Evolutionary conservation across 2,797 vertebrate species (phyloP).

Genomic region (Aeoliscus strigatus): DNA sequence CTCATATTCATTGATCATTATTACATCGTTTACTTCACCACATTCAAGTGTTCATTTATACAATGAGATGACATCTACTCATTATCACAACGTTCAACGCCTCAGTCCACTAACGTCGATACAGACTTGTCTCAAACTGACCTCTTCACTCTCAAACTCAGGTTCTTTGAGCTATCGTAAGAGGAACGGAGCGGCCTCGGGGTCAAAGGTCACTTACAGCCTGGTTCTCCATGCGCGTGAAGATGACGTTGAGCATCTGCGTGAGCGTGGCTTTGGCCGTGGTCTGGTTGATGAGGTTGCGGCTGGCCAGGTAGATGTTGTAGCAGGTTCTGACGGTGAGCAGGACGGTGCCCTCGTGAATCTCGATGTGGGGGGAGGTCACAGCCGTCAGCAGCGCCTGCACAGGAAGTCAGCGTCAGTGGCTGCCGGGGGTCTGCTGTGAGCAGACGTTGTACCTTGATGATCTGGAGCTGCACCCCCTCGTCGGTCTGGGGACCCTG

Average conservation of each 20-base stretch:
- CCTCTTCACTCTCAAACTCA: too few relatives aligned
- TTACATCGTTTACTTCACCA: too few relatives aligned
- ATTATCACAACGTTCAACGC: too few relatives aligned
- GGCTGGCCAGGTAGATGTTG: conserved; percentile 98
- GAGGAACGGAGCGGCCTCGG: too few relatives aligned
- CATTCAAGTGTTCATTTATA: too few relatives aligned
- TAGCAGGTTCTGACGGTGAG: conserved; percentile 97
- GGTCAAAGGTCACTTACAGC: conserved; percentile 74
- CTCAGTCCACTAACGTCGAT: too few relatives aligned
- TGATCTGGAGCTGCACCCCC: conserved; percentile 96
- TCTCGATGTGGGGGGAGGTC: conserved; percentile 95
- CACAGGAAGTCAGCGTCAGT: neutral
- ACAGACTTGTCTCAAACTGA: too few relatives aligned
- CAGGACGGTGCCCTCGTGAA: conserved; percentile 93
- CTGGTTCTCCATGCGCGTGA: conserved; percentile 96
- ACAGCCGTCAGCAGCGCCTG: conserved; percentile 94
- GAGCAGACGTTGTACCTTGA: too few relatives aligned
- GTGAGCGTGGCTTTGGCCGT: conserved; percentile 97
- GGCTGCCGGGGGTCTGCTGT: too few relatives aligned
- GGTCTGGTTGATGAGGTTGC: conserved; percentile 99
- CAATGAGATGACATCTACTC: too few relatives aligned
- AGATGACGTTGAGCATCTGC: conserved; percentile 98
- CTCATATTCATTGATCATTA: too few relatives aligned
- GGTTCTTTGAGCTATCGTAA: too few relatives aligned
- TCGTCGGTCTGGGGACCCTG: conserved; percentile 96